These are phyloP conservation scores for Drosophila suboccidentalis DNA, from an alignment of 2,888 invertebrate species.

Conservation along the genomic window DNA sequence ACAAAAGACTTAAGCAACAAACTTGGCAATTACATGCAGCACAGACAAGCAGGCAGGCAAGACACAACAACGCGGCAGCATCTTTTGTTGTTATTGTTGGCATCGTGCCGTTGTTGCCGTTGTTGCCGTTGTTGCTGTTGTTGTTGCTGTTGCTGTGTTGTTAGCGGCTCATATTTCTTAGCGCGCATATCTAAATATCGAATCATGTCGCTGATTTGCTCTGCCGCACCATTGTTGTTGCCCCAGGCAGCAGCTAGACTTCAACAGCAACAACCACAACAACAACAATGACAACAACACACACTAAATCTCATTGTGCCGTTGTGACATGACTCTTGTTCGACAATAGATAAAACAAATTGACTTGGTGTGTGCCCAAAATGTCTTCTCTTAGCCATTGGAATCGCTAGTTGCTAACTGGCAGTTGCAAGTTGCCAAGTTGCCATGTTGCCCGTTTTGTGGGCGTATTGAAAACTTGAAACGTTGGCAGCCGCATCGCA, in stretches of 20 bases:
- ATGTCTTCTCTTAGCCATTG: conserved; percentile 75
- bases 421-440: conserved; percentile 13
- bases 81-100: conserved; percentile 59
- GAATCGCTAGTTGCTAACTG: conserved; percentile 31
- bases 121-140: conserved; percentile 46
- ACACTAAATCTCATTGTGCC: conserved; percentile 80
- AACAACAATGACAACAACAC: conserved; percentile 49
- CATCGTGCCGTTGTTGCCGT: conserved; percentile 37
- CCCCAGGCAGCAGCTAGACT: conserved; percentile 13
- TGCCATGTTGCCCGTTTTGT: conserved; percentile 27
- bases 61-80: conserved; percentile 58
- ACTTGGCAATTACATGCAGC: conserved; percentile 78
- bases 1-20: conserved; percentile 81
- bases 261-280: conserved; percentile 34
- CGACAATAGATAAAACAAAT: conserved; percentile 85
- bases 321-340: conserved; percentile 82
- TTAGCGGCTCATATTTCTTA: conserved; percentile 80
- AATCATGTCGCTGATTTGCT: conserved; percentile 80
- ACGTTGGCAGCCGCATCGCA: conserved; percentile 52
- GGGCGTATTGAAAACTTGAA: conserved; percentile 59
- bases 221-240: conserved; percentile 71
- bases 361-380: conserved; percentile 84
- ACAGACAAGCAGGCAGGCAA: conserved; percentile 44
- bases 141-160: conserved; percentile 49
- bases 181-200: conserved; percentile 81